Evolutionary conservation across 2,888 invertebrate genomes (phyloP).

Genomic region (Atrina japonica): DNA sequence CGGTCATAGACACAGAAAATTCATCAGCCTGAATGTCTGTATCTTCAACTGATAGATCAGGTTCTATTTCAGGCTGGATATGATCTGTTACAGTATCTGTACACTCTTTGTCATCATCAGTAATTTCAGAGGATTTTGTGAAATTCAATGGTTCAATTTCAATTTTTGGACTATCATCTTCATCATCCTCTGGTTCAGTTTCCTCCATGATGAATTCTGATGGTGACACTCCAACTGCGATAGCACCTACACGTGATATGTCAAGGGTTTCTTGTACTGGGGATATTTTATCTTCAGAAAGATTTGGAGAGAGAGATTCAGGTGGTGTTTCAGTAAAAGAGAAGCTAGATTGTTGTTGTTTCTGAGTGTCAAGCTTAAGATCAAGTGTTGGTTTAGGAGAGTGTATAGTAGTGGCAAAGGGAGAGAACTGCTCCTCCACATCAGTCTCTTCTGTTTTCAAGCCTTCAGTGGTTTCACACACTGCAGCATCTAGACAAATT

Average conservation of each 20-base stretch:
- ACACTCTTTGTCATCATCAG: no score
- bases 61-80: conserved; percentile 17
- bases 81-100: no score
- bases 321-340: conserved; percentile 66
- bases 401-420: conserved; percentile 55
- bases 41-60: conserved; percentile 15
- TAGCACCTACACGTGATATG: conserved; percentile 58
- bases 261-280: conserved; percentile 63
- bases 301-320: conserved; percentile 57
- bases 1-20: no score
- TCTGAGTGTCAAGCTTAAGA: conserved; percentile 75
- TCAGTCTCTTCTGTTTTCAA: conserved; percentile 77
- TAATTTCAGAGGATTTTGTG: no score
- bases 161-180: background rate
- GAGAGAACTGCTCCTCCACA: conserved; percentile 76
- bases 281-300: conserved; percentile 61
- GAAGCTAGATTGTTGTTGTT: conserved; percentile 48
- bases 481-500: conserved; percentile 62
- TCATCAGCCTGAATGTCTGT: conserved; percentile 24
- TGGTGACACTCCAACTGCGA: conserved; percentile 76
- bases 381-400: conserved; percentile 77
- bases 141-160: no score
- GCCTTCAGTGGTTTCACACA: conserved; percentile 71
- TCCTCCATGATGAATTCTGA: conserved; percentile 61
- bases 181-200: conserved; percentile 50